These are phyloP conservation scores for Thunnus thynnus DNA, from an alignment of 2,113 vertebrate species.

Conservation along the genomic window DNA sequence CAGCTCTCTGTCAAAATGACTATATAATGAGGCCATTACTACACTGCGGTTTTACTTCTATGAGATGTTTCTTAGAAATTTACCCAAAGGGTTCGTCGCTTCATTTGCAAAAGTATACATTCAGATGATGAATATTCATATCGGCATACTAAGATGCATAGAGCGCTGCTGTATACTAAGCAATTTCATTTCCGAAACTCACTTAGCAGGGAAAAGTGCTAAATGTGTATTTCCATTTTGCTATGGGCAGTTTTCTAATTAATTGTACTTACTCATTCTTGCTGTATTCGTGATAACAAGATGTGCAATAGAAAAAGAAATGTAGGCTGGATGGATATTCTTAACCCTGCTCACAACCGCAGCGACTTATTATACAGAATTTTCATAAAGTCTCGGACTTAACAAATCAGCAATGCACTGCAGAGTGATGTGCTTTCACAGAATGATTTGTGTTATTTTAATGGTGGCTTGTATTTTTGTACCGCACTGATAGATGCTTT, in stretches of 20 bases:
- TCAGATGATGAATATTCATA: conserved; percentile 42
- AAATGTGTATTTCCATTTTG: conserved; percentile 64
- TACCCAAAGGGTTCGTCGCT: conserved; percentile 16
- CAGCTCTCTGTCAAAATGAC: conserved; percentile 17
- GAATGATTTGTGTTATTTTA: too few species aligned
- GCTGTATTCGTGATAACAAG: conserved; percentile 48
- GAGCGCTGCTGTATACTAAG: conserved; percentile 20
- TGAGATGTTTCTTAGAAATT: conserved; percentile 48
- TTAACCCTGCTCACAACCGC: not conserved
- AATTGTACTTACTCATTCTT: conserved; percentile 50
- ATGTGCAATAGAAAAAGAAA: conserved; percentile 33
- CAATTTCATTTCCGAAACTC: conserved; percentile 48
- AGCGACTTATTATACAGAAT: not conserved
- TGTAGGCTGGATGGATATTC: conserved; percentile 12
- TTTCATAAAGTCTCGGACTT: conserved; percentile 11
- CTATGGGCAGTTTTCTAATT: conserved; percentile 58
- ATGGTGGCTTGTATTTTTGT: too few species aligned
- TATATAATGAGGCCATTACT: conserved; percentile 16
- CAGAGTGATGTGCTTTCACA: not conserved
- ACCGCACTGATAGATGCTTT: too few species aligned
- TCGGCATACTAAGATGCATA: conserved; percentile 19
- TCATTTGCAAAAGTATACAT: conserved; percentile 46
- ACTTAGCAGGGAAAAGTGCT: conserved; percentile 34
- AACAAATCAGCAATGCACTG: not conserved
- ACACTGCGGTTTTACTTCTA: conserved; percentile 16